Conservation (phyloP, 2,113 vertebrate species). For the Colossoma macropomum region DNA sequence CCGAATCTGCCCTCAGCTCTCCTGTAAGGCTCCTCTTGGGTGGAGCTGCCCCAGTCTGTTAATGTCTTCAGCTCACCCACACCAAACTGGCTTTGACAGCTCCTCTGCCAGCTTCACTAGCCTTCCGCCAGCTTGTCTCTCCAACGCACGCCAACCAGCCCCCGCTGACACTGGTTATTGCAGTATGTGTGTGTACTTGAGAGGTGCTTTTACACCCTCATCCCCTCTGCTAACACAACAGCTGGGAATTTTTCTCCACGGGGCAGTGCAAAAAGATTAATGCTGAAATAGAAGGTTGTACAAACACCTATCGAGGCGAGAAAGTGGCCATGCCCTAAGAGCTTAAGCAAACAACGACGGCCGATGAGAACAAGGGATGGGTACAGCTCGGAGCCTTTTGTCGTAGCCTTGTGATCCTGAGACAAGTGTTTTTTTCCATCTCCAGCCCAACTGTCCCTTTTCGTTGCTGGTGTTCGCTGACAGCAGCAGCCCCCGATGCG, state of each 20-base stretch:
- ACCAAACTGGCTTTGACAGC: constrained; percentile 31
- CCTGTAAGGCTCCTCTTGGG: neutral
- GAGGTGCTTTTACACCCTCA: constrained; percentile 9
- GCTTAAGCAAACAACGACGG: constrained; percentile 51
- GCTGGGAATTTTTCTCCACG: constrained; percentile 32
- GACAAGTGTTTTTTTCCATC: neutral
- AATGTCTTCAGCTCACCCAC: constrained; percentile 2
- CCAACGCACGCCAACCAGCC: neutral
- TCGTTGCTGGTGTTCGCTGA: constrained; percentile 20
- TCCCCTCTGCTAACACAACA: constrained; percentile 28
- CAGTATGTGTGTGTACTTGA: constrained; percentile 12
- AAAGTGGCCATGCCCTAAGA: constrained; percentile 37
- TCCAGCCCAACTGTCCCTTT: constrained; percentile 41
- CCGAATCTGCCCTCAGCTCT: neutral
- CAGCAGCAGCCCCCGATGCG: constrained; percentile 25
- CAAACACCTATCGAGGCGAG: constrained; percentile 49
- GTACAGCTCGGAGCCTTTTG: constrained; percentile 29
- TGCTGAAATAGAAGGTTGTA: constrained; percentile 50
- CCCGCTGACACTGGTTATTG: neutral
- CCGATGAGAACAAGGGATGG: constrained; percentile 21
- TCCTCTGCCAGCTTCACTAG: constrained; percentile 26
- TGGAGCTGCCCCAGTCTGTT: constrained; percentile 1
- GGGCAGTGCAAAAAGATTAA: constrained; percentile 42
- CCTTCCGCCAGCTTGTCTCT: constrained; percentile 18
- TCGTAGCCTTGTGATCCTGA: constrained; percentile 22